Evolutionary conservation across 2,113 vertebrate genomes (phyloP), one percentile per base, ranked within the genome.

Genomic region (Psilopsiagon aurifrons): DNA sequence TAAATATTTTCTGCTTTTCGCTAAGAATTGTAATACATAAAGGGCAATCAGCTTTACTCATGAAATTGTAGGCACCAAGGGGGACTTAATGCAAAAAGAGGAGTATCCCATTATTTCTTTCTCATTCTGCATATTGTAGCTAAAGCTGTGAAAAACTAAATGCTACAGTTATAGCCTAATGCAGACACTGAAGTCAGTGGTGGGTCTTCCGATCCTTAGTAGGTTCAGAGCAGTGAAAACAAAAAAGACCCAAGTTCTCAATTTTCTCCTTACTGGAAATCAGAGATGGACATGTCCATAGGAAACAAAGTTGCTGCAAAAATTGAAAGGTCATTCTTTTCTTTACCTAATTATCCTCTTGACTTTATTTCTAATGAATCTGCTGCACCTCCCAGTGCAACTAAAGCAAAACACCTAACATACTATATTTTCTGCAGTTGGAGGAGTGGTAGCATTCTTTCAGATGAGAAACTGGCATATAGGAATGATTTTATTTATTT

Each of bases 291-390:
- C 63, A 51, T 39, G 15, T 33, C 25, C 91, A 37, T 59, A 86
- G 82, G 69, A 91, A 91, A 88, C 46, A 59, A 83, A 94, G 59
- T 95, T 91, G 83, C 57, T 77, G 57, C 27, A 78, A 68, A 54
- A 94, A 77, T 60, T 43, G n/a, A 90, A 92, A 83, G 37, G 57
- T 51, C 10, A 68, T 94, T 96, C 91, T 74, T 83, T 92, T 66
- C 68, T 94, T 95, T 60, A 76, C 60, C 18, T 92, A 92, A 94
- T 96, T 97, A 90, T 93, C n/a, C 51, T 85, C 55, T 93, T 66
- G 28, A 44, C 44, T 96, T 96, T 94, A 79, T 97, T 91, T 91
- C 62, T 95, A 88, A 89, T 84, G 31, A 90, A 88, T 78, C 54
- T 22, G 74, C 11, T n/a, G 1, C 6, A 9, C 8, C 7, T 62